A percentile compares a stretch with the other conserved stretches of the same genome.
Conservation (phyloP, 1,140 invertebrate species). For the Reticulitermes speratus region DNA sequence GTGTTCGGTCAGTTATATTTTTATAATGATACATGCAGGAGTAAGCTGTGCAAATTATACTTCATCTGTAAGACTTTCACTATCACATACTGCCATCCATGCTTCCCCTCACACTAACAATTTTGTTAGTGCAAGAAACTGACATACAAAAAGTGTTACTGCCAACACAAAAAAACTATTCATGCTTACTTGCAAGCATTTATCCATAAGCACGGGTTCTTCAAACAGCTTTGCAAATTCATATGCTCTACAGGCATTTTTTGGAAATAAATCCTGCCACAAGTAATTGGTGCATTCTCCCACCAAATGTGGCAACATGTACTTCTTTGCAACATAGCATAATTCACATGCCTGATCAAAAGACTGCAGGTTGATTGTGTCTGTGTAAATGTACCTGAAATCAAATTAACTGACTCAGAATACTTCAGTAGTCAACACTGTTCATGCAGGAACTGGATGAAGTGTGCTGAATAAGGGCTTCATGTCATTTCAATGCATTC, state of each 20-base stretch:
- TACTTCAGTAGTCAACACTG: too few species aligned
- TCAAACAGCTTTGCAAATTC: constrained; percentile 84
- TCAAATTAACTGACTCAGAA: constrained; percentile 32
- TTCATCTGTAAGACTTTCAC: background rate
- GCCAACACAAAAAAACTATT: background rate
- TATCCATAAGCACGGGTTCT: constrained; percentile 74
- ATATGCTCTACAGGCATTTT: constrained; percentile 78
- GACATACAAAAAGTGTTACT: background rate
- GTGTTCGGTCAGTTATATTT: too few species aligned
- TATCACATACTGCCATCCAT: too few species aligned
- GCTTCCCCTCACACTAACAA: too few species aligned
- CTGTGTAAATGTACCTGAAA: constrained; percentile 77
- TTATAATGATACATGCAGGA: too few species aligned
- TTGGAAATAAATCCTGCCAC: constrained; percentile 73
- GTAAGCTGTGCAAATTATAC: too few species aligned
- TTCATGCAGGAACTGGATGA: too few species aligned
- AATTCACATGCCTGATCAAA: constrained; percentile 82
- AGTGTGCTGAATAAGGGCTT: too few species aligned
- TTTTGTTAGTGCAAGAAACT: background rate
- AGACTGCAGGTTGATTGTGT: constrained; percentile 71
- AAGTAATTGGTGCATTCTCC: constrained; percentile 77
- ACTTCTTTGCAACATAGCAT: constrained; percentile 85
- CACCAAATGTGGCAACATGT: constrained; percentile 78
- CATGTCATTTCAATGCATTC: too few species aligned
- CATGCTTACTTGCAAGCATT: constrained; percentile 65